Percentiles rank a stretch among this genome's conserved stretches.
These are phyloP conservation scores for Napeogenes sylphis DNA, from an alignment of 2,888 invertebrate genomes.

Conservation along the genomic window DNA sequence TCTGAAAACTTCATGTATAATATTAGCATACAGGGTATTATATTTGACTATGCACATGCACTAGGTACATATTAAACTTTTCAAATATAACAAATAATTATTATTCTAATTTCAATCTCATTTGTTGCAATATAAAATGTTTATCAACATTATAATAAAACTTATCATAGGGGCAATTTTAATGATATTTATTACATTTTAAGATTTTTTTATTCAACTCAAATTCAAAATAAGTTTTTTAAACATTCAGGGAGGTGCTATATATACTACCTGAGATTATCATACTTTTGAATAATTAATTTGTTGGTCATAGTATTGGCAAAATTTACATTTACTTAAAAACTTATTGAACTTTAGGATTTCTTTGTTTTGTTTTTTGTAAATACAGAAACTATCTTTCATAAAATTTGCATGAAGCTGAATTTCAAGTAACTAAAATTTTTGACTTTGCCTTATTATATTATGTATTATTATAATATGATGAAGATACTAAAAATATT, in stretches of 20 bases:
- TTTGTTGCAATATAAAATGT: constrained; percentile 30
- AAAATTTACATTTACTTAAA: constrained; percentile 2
- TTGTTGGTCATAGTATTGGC: constrained; percentile 14
- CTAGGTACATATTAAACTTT: constrained; percentile 23
- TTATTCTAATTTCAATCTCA: constrained; percentile 23
- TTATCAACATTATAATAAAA: constrained; percentile 15
- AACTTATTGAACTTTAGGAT: not conserved
- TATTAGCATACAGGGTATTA: constrained; percentile 34
- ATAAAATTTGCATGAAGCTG: constrained; percentile 10
- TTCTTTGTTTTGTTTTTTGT: constrained; percentile 6
- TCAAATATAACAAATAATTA: constrained; percentile 12
- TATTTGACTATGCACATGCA: constrained; percentile 28
- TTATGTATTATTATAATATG: constrained; percentile 11
- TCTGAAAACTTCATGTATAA: constrained; percentile 22
- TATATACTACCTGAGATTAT: not conserved
- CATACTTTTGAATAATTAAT: constrained; percentile 23
- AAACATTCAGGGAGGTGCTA: constrained; percentile 34
- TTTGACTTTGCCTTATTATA: constrained; percentile 23
- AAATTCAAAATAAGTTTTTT: not conserved
- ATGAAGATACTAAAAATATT: constrained; percentile 14
- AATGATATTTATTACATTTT: constrained; percentile 16
- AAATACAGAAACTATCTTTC: not conserved
- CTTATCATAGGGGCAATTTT: constrained; percentile 10
- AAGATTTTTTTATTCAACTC: constrained; percentile 8
- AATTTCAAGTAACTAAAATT: constrained; percentile 17